Base-by-base conservation (phyloP, 2,888 invertebrate species). In the Pseudeuparius sepicola region DNA sequence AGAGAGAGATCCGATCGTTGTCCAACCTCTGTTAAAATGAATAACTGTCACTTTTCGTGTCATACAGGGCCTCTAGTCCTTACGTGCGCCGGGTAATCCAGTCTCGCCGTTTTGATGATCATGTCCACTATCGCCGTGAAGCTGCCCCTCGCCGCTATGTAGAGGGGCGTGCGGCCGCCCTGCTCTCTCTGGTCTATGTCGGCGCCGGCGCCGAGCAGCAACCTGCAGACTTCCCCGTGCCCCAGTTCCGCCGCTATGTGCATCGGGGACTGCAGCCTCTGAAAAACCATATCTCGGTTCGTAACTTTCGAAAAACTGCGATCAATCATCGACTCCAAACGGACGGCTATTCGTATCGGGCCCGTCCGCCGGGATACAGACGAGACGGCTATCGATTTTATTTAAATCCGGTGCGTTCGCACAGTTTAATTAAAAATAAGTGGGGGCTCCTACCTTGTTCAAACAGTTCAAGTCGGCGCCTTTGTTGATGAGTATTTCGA, bases 91-190 rank as follows among this genome's bases (percentile, higher is more conserved):
- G 73, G 74, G 45, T 72, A 74, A 49, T 78, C 79, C 43, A 80
- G 57, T 48, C 79, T 67, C 4, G 79, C 71, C 11, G 79, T 80
- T 51, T 79, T 82, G 43, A 86, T 84, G 37, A 86, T 76, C 69
- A 85, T 76, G 53, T 84, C 86, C 39, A 86, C 75, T 42, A 86
- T 84, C 16, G 83, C 82, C 2, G 84, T 82, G 62, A 83, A 84
- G 53, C 84, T 84, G 9, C 85, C 85, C 33, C 85, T 63, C 2
- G 85, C 82, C 0, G 85, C 85, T 15, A 84, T 71, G 43, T 83
- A 73, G 50, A 83, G 68, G 17, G 84, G 80, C 1, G 83, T 84
- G 31, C 71, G 67, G 17, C 77, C 78, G 36, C 71, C 68, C 58
- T 71, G 70, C 51, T 73, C 72, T 38, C 68, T 58, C 50, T 72